Evolutionary conservation across 2,797 vertebrate species (phyloP).

Genomic region (Cyprinella venusta): DNA sequence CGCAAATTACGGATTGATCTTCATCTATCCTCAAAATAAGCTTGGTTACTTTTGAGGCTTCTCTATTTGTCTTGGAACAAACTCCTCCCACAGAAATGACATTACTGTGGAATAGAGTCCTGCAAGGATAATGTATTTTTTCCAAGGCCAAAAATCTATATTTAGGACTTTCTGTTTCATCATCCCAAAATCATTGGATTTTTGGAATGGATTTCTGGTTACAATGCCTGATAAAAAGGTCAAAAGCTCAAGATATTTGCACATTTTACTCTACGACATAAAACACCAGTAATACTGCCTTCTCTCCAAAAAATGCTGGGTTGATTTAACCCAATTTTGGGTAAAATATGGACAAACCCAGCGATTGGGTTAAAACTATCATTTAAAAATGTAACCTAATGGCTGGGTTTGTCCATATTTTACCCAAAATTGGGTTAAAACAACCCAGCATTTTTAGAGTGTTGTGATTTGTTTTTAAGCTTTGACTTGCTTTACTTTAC

Average conservation of each 20-base stretch:
- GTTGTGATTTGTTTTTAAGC: background rate
- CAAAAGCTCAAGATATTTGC: background rate
- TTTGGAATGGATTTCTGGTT: background rate
- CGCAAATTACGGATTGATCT: background rate
- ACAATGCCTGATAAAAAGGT: background rate
- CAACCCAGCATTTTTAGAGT: too few relatives aligned
- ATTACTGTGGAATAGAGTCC: background rate
- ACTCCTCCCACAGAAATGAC: background rate
- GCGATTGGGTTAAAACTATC: too few relatives aligned
- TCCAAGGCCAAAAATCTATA: background rate
- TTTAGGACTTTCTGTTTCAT: background rate
- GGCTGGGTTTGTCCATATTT: too few relatives aligned
- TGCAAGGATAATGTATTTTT: background rate
- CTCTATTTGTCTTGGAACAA: background rate
- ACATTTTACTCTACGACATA: background rate
- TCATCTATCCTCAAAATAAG: background rate
- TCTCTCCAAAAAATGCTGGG: too few relatives aligned
- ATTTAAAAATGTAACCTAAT: too few relatives aligned
- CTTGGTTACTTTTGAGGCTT: background rate
- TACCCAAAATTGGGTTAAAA: too few relatives aligned
- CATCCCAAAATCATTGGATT: background rate
- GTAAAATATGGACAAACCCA: too few relatives aligned
- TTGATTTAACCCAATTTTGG: too few relatives aligned
- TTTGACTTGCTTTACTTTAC: background rate
- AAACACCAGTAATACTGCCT: too few relatives aligned